Conservation (phyloP, 2,888 invertebrate genomes). For the Drosophila stalkeri region DNA sequence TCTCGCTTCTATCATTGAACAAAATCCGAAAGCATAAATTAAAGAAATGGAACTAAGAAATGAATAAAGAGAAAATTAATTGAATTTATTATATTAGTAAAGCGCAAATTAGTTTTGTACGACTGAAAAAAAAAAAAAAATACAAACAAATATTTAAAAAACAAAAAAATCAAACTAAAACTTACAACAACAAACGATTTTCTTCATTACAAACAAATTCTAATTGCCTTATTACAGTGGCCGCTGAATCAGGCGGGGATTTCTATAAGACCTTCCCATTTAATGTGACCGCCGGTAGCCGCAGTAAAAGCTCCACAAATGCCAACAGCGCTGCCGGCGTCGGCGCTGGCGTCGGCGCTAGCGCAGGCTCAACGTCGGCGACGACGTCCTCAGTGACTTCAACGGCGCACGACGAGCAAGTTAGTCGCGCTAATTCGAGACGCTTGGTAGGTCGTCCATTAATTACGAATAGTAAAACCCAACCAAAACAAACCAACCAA, state of each 20-base stretch:
- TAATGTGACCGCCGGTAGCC: constrained; percentile 87
- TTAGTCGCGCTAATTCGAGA: constrained; percentile 85
- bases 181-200: constrained; percentile 49
- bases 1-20: constrained; percentile 75
- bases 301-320: constrained; percentile 86
- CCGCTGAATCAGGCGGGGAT: constrained; percentile 92
- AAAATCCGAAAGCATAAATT: constrained; percentile 44
- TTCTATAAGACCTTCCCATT: constrained; percentile 94
- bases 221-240: constrained; percentile 88
- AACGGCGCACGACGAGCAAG: constrained; percentile 82
- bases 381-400: constrained; percentile 62
- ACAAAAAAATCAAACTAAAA: constrained; percentile 44
- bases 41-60: constrained; percentile 46
- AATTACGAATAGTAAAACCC: constrained; percentile 61
- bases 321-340: constrained; percentile 67
- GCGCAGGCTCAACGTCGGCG: constrained; percentile 84
- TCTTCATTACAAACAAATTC: constrained; percentile 72
- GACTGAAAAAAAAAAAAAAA: constrained; percentile 44
- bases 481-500: constrained; percentile 38
- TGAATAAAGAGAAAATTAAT: constrained; percentile 81
- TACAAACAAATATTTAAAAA: constrained; percentile 34
- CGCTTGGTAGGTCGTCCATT: constrained; percentile 89
- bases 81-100: constrained; percentile 84
- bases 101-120: constrained; percentile 67
- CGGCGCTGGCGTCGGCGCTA: constrained; percentile 49